Evolutionary conservation across 2,888 invertebrate genomes (phyloP).

Genomic region (Eudemis profundana): DNA sequence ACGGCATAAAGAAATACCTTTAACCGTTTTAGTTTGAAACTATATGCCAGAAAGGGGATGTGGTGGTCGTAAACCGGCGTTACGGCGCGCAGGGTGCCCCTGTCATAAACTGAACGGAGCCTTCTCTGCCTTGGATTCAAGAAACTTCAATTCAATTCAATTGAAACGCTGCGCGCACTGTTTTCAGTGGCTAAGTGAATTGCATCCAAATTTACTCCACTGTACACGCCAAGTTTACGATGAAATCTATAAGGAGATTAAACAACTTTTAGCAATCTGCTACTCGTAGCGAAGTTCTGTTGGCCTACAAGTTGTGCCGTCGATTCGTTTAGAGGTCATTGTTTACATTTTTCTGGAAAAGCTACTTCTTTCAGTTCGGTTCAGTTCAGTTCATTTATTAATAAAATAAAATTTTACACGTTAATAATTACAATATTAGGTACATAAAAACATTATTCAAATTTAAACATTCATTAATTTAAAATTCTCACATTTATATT

Average conservation of each 20-base stretch:
- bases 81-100: constrained; percentile 67
- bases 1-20: constrained; percentile 54
- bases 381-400: too few relatives aligned
- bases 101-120: constrained; percentile 69
- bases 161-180: constrained; percentile 59
- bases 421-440: too few relatives aligned
- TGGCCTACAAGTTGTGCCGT: constrained; percentile 6
- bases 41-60: constrained; percentile 69
- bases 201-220: constrained; percentile 40
- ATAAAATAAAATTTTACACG: too few relatives aligned
- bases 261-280: constrained; percentile 43
- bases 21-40: constrained; percentile 68
- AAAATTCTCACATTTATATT: too few relatives aligned
- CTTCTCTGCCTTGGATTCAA: constrained; percentile 51
- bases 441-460: too few relatives aligned
- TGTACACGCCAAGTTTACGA: constrained; percentile 40
- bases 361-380: too few relatives aligned
- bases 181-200: constrained; percentile 46
- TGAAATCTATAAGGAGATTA: constrained; percentile 44
- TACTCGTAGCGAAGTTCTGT: constrained; percentile 26
- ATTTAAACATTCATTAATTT: too few relatives aligned
- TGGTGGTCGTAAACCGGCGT: constrained; percentile 72
- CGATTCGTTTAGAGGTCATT: not conserved
- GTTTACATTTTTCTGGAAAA: not conserved
- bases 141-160: constrained; percentile 57